Evolutionary conservation across 2,888 invertebrate species (phyloP), one percentile per base, ranked within the genome.

Genomic region (Tinea trinotella): DNA sequence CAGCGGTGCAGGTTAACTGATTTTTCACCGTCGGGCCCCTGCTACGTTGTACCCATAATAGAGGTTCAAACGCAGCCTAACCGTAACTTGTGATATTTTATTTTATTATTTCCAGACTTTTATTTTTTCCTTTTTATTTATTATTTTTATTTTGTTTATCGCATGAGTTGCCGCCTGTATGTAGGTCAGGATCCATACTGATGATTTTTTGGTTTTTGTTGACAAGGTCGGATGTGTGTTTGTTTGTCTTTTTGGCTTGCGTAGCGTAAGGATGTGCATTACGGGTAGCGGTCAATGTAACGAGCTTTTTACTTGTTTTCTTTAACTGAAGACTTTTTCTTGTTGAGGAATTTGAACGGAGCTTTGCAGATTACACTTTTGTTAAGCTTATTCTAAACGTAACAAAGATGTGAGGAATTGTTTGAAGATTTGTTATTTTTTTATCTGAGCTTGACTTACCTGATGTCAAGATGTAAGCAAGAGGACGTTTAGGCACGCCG

Each of bases 21-120:
- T n/a, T n/a, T n/a, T n/a, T n/a, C n/a, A n/a, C n/a, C n/a, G n/a
- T n/a, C n/a, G n/a, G n/a, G n/a, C n/a, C n/a, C n/a, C n/a, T n/a
- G n/a, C n/a, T n/a, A n/a, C n/a, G n/a, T n/a, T n/a, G n/a, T n/a
- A n/a, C n/a, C n/a, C n/a, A n/a, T n/a, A n/a, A n/a, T n/a, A n/a
- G n/a, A n/a, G n/a, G n/a, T n/a, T n/a, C n/a, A 13, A 40, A 40
- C 6, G 40, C 67, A 65, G 63, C 48, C 70, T 75, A 74, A 83
- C 84, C 75, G 84, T 84, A 83, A 82, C 81, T 78, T 67, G 67
- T 68, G 70, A 74, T 82, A 81, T 82, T 83, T 82, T 82, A 79
- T 84, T 80, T 82, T 83, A 76, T 83, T 83, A 80, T 76, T 63
- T 61, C 64, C 62, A 58, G 63, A 66, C 61, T 64, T 68, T 69